Base-by-base conservation (phyloP, 2,113 vertebrate species). In the Corythoichthys intestinalis region DNA sequence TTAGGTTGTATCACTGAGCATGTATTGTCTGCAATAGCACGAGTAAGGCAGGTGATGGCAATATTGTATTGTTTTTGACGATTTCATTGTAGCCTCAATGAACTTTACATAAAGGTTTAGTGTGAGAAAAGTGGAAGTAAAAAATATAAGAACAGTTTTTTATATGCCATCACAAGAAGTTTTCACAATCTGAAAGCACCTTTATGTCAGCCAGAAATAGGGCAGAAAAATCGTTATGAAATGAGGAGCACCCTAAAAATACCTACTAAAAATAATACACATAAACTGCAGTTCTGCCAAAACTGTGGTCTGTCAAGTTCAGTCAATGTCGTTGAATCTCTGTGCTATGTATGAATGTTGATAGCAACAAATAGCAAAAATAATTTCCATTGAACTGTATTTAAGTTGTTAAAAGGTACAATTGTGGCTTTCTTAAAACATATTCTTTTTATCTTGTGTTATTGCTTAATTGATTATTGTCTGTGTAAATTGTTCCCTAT, bases 41-140 rank as follows among this genome's bases (percentile, higher is more conserved):
- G 74, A 56, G 71, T n/a, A 61, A 72, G 83, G 78, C 89, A 86
- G 84, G 52, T 71, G 89, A 73, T 81, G 87, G 89, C 87, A 84
- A 73, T 85, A 71, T 86, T 86, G 86, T 59, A 83, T 80, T 88
- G 74, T 69, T 79, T 89, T 88, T 83, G n/a, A 5, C 10, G 11
- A 47, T 63, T 62, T 44, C 8, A 41, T 9, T 20, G 11, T 62
- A 28, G 10, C n/a, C 28, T 46, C 10, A 46, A 63, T 8, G 44
- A 47, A 47, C 15, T 48, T 65, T 71, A 56, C 11, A 50, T 76
- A 78, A 34, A 70, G 65, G 8, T 46, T 15, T 54, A 9, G 34
- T 61, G 48, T 63, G 59, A 63, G 37, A 56, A 49, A 67, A 35
- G 60, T 47, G 64, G 57, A 65, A 58, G 73, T 71, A 60, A 76